Base-by-base conservation (phyloP, 1,140 invertebrate genomes). In the Drosophila seguyi region DNA sequence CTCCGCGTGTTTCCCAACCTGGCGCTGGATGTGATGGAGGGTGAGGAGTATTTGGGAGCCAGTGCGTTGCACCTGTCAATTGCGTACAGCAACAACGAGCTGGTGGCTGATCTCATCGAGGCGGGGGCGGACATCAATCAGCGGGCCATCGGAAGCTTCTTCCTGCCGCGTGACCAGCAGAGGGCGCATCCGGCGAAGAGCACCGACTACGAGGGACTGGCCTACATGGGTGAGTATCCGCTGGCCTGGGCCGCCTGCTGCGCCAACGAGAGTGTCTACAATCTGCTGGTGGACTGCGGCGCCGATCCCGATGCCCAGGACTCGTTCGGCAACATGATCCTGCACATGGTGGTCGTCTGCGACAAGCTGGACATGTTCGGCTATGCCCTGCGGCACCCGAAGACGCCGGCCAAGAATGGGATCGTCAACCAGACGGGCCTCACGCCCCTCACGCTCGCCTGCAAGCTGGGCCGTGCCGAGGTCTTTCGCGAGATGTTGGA, bases 401-500 rank as follows among this genome's bases (percentile, higher is more conserved):
- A 96, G 91, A 95, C 96, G 11, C 97, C 98, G 36, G 98, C 98
- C 1, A 97, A 97, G 83, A 98, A 98, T 88, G 97, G 97, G 6
- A 96, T 98, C 29, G 94, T 95, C 48, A 99, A 99, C 93, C 94
- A 94, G 65, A 96, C 96, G n/a, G 98, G 98, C 6, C 94, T 99
- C 50, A 99, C 98, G 1, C 98, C 99, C 0, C 93, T 99, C 18
- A 99, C 98, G 0, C 94, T 99, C 29, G 98, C 99, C 60, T 99
- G 98, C 93, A 98, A 99, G 93, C 94, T 99, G 55, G 99, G 98
- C 53, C 95, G 99, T 65, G 97, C 98, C 11, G 97, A 98, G 87
- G 98, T 99, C 73, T 99, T 99, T 93, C 95, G 97, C 75, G 99
- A 99, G 94, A 99, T 99, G 97, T 94, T 99, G 90, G 99, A 99